Percentiles rank a stretch among this genome's conserved stretches.
These are phyloP conservation scores for Mus musculus DNA, from an alignment of 2,113 vertebrate species.

Conservation along the genomic window GRCm39 chr5:27545001-27545500, in stretches of 20 bases:
- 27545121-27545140: background rate
- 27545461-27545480: background rate
- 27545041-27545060: background rate
- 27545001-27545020: background rate
- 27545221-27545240: background rate
- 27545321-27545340: background rate
- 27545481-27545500: background rate
- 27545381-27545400: background rate
- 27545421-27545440: background rate
- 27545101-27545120: accelerated
- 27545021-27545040: background rate
- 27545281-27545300: background rate
- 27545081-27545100: background rate
- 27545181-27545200: too few species aligned
- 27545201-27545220: too few species aligned
- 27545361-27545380: background rate
- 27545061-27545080: background rate
- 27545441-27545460: background rate
- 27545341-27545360: background rate
- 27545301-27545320: background rate
- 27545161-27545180: background rate
- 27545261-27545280: background rate
- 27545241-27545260: background rate
- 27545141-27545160: background rate
- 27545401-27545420: background rate